Base-by-base conservation (phyloP, 2,888 invertebrate genomes). In the Tyria jacobaeae region DNA sequence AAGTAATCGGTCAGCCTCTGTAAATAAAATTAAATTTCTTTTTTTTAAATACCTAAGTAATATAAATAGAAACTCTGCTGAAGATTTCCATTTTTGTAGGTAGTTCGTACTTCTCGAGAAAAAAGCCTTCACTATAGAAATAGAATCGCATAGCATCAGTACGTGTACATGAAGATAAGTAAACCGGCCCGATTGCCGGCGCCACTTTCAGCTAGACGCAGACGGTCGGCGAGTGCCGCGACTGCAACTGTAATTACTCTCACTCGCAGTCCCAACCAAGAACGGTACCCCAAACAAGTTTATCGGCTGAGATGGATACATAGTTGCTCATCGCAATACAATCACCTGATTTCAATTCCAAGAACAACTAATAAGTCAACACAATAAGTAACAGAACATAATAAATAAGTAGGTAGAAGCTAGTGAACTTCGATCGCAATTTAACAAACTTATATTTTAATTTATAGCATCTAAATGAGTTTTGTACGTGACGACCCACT, bases 241-340 rank as follows among this genome's bases (percentile, higher is more conserved):
- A 27, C 58, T 65, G 63, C 66, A 64, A 64, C 72, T 63, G 65
- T 72, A 70, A 75, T 70, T 71, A 68, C 72, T 71, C 75, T 71
- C 66, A 76, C 78, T 68, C 75, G 62, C 66, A 65, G 71, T 68
- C 75, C 64, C 64, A 66, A 66, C 74, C 71, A 68, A 72, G 70
- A 83, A 83, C 86, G 82, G 82, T 84, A 82, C 73, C 72, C 75
- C 63, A 82, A 86, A 86, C 87, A 64, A 80, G 87, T 86, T 84
- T 81, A 75, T 73, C 72, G 61, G 67, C 70, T 75, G 74, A 68
- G 71, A 69, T 60, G 48, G 24, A 67, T 61, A 67, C 71, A 66
- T 60, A 66, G 64, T 64, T 57, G 60, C 27, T 41, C 59, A 44
- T 60, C 63, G 57, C 48, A 59, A 24, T 50, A 68, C 60, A 59